Base-by-base conservation (phyloP, 2,888 invertebrate genomes). In the Apodemia duryi region DNA sequence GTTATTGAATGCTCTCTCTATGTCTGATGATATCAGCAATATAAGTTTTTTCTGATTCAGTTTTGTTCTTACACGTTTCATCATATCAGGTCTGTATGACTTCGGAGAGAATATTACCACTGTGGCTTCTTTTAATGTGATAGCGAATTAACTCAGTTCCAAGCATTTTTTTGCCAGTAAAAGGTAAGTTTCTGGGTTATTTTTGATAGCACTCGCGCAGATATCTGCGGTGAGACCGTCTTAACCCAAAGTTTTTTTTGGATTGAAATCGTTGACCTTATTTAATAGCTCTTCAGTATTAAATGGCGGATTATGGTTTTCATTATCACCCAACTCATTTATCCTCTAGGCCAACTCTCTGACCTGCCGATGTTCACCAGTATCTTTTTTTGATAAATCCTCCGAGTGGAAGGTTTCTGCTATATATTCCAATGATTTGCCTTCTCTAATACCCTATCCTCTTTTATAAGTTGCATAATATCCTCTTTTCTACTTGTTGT, bases 401-500 rank as follows among this genome's bases (percentile, higher is more conserved):
- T 13, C 21, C n/a, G 63, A 38, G 38, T 63, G 52, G 51, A 63
- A 63, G 13, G 52, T 52, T 5, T 52, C 38, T 2, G 63, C 63
- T 21, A 63, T 9, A 11, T 21, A 7, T 52, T 38, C 21, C 3
- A 21, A 52, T 6, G 51, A 21, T 9, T 32, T 51, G 11, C 21
- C 6, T 1, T n/a, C 61, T 32, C 35, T n/a, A 5, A 49, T 35
- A 32, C 11, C 2, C 7, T 51, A 3, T 51, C 63, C 6, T 29
- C 13, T 32, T 63, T 63, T 4, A 13, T 29, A 7, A 63, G 13
- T 6, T 32, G 10, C n/a, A 32, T 1, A n/a, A 32, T 1, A n/a
- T 63, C 63, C n/a, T 51, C 63, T 9, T 61, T 28, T 52, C 67
- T 64, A 43, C 41, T 51, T 0, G 49, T 46, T 0, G 68, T 64